These are phyloP conservation scores for Pollenia griseotomentosa DNA, from an alignment of 2,888 invertebrate species.

Conservation along the genomic window DNA sequence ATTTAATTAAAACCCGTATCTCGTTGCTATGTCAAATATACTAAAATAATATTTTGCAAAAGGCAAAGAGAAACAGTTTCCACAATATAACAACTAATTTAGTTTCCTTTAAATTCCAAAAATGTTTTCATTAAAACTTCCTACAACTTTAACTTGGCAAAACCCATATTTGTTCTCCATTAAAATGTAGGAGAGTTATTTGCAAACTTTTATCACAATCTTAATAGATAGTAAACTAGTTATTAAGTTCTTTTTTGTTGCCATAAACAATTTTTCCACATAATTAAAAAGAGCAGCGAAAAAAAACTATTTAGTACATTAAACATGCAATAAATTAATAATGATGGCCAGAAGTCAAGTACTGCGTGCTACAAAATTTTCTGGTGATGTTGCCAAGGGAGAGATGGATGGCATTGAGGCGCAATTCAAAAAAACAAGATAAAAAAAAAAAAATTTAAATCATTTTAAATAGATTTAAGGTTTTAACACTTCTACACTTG, in stretches of 20 bases:
- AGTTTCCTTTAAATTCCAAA: too few species aligned
- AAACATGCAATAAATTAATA: conserved; percentile 63
- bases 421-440: conserved; percentile 26
- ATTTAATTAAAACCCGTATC: too few species aligned
- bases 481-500: conserved; percentile 59
- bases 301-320: conserved; percentile 40
- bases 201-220: conserved; percentile 9
- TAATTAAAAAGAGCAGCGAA: conserved; percentile 37
- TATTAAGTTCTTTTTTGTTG: conserved; percentile 23
- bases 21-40: too few species aligned
- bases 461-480: conserved; percentile 55
- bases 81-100: too few species aligned
- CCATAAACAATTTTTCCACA: conserved; percentile 44
- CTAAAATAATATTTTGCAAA: too few species aligned
- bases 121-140: too few species aligned
- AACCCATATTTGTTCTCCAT: background rate
- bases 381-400: conserved; percentile 8
- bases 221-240: conserved; percentile 42
- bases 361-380: conserved; percentile 29
- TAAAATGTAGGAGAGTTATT: conserved; percentile 5
- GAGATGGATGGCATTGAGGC: background rate
- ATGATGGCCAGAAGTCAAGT: conserved; percentile 53
- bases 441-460: conserved; percentile 35
- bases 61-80: too few species aligned
- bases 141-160: too few species aligned